Evolutionary conservation across 1,140 invertebrate species (phyloP).

Genomic region (Bombus soroeensis): DNA sequence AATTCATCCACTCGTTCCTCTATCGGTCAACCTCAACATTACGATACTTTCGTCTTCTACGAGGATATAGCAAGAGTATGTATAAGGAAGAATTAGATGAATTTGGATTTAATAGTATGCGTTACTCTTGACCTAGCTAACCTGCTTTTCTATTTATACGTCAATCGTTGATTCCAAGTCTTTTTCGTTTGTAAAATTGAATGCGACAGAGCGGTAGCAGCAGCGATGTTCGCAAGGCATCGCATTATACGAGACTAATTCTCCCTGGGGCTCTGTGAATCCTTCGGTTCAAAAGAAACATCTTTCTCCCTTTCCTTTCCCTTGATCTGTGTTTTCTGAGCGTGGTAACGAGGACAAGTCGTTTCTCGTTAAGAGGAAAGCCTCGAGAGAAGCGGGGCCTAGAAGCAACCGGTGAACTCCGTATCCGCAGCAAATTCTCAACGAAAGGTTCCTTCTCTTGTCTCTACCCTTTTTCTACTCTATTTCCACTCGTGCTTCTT

Average conservation of each 20-base stretch:
- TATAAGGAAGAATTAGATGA: too few species aligned
- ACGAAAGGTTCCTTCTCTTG: constrained; percentile 38
- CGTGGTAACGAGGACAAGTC: constrained; percentile 72
- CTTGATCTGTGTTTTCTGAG: constrained; percentile 66
- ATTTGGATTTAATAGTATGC: too few species aligned
- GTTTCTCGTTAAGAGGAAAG: constrained; percentile 67
- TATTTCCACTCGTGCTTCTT: constrained; percentile 49
- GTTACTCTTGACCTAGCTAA: too few species aligned
- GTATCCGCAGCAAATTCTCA: constrained; percentile 50
- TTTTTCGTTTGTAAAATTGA: not conserved
- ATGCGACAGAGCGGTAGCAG: not conserved
- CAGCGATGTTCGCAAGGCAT: not conserved
- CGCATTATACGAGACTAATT: constrained; percentile 51
- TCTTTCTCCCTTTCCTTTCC: constrained; percentile 47
- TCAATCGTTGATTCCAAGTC: not conserved
- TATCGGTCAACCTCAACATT: too few species aligned
- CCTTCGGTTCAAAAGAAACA: constrained; percentile 57
- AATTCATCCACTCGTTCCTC: too few species aligned
- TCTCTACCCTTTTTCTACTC: constrained; percentile 45
- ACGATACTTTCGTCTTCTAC: too few species aligned
- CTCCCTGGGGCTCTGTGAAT: constrained; percentile 37
- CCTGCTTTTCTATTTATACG: too few species aligned
- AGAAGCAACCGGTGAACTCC: constrained; percentile 48
- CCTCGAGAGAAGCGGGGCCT: constrained; percentile 41
- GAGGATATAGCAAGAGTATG: too few species aligned